Base-by-base conservation (phyloP, 1,140 invertebrate genomes). In the Heliconius hewitsoni region DNA sequence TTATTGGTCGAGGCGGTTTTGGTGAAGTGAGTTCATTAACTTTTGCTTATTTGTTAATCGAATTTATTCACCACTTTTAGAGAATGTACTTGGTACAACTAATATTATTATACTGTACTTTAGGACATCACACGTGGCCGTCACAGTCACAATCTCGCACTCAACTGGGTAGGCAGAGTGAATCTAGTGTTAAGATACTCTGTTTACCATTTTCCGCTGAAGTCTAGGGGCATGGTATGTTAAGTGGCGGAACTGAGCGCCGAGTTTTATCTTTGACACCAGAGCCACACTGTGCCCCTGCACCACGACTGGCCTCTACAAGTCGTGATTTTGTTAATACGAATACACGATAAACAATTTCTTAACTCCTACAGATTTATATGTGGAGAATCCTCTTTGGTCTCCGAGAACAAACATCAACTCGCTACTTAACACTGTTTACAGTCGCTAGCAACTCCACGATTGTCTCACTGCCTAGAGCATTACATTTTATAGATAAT, bases 1-100 rank as follows among this genome's bases (percentile, higher is more conserved):
- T 99, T 91, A 99, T 99, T 90, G 99, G 99, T 11, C 96, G 99
- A 81, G 99, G 99, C 52, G 99, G 99, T 73, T 99, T 99, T 94
- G 99, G 99, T 42, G 99, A 99, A 95, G 93, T 94, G 74, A 92
- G 86, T 83, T 52, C 55, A 42, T 75, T 78, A 66, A 70, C 37
- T 37, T 57, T 73, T 55, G 46, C 46, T 60, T 73, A 74, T 74
- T 66, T 52, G 50, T 52, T 8, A 52, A 52, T 52, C 6, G 18
- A 52, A 52, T 52, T 52, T 52, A 52, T 52, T 52, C 6, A 52
- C 55, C 8, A n/a, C 23, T 9, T 8, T 57, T 23, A 23, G 9
- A 23, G 11, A 57, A 57, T 23, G 3, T 3, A 8, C 55, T 23
- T 57, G n/a, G 11, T 57, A 23, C 55, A 3, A 57, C 8, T 57